Base-by-base conservation (phyloP, 1,140 invertebrate genomes). In the Drosophila nigromelanica region DNA sequence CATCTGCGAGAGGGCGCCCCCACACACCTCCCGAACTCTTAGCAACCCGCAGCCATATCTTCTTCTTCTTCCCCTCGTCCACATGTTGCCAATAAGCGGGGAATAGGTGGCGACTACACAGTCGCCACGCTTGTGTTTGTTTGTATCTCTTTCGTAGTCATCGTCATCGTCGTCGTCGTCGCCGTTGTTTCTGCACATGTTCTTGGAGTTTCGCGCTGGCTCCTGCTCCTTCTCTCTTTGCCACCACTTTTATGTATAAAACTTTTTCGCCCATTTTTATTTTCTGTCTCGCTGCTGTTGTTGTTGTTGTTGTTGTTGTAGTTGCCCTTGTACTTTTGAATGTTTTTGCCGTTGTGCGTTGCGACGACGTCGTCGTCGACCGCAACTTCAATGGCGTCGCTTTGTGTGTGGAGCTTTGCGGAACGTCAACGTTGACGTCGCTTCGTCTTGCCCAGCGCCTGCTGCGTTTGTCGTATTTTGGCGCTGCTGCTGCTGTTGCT, bases 181-280 rank as follows among this genome's bases (percentile, higher is more conserved):
- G 80, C 80, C 80, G 80, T 77, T 85, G 80, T 85, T 85, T 82
- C 82, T 87, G 82, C 82, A 87, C 83, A 87, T 87, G 82, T 87
- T 87, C 83, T 87, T 87, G 83, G 85, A 87, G 83, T 83, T 87
- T 82, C 68, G 73, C 60, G n/a, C 40, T 60, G 55, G 24, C 70
- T 87, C 51, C 64, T 87, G 47, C 71, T 68, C 48, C 50, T 33
- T 4, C 14, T 56, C 69, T 51, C 47, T 52, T 63, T 33, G 74
- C 80, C 71, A 52, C 35, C 39, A 67, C 67, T 73, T 45, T 78
- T 86, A 87, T 86, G 81, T 82, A 87, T 87, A 76, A 56, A 73
- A 79, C 43, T 78, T 87, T 86, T 82, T 76, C 55, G 61, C 69
- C 76, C 66, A 82, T 80, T 87, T 87, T 87, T 87, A 79, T 87